Conservation (phyloP, 2,888 invertebrate genomes). For the Sabatieria punctata region DNA sequence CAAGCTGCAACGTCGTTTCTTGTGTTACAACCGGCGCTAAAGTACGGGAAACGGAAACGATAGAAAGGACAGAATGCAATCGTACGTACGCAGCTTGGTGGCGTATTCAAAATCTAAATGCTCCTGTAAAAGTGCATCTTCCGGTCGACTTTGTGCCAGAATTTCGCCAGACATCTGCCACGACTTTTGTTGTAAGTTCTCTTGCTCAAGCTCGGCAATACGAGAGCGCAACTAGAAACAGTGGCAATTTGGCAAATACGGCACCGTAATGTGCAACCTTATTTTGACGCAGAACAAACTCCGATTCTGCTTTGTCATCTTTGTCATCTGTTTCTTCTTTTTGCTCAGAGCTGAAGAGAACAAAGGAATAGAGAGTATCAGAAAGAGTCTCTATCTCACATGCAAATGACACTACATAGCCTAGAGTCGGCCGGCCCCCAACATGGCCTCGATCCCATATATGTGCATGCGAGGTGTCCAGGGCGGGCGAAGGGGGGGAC, state of each 20-base stretch:
- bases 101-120: conserved; percentile 40
- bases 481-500: too few relatives aligned
- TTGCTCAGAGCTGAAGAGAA: conserved; percentile 6
- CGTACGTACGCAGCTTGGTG: conserved; percentile 5
- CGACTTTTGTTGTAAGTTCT: conserved; percentile 54
- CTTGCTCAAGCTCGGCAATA: too few relatives aligned
- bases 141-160: conserved; percentile 55
- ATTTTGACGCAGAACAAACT: too few relatives aligned
- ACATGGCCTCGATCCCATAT: too few relatives aligned
- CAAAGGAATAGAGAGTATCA: too few relatives aligned
- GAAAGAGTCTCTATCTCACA: too few relatives aligned
- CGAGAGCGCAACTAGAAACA: too few relatives aligned
- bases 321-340: conserved; percentile 10
- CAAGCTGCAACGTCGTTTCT: conserved; percentile 61
- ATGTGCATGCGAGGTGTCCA: too few relatives aligned
- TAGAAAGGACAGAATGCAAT: not conserved
- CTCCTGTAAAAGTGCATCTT: conserved; percentile 77
- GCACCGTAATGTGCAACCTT: too few relatives aligned
- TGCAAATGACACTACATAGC: too few relatives aligned
- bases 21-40: conserved; percentile 72
- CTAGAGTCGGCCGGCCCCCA: too few relatives aligned
- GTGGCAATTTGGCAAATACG: too few relatives aligned
- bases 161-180: conserved; percentile 88
- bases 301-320: not conserved
- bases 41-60: not conserved